Evolutionary conservation across 2,888 invertebrate species (phyloP).

Genomic region (Campoletis raptor): DNA sequence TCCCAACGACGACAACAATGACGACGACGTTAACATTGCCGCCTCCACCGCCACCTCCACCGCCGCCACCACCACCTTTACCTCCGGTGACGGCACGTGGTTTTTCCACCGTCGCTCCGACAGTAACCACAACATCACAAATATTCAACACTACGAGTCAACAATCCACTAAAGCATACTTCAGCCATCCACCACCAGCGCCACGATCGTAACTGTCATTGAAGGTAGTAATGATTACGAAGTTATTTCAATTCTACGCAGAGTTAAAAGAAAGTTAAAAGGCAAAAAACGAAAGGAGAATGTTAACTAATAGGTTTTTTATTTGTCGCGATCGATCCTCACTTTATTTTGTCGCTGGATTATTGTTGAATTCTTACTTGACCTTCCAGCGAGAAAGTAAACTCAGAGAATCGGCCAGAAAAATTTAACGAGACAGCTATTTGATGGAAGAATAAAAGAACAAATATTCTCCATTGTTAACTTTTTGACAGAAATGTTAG

Average conservation of each 20-base stretch:
- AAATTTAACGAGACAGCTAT: neutral
- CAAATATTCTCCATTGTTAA: neutral
- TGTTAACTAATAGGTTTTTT: neutral
- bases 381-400: conserved; percentile 1
- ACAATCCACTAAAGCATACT: conserved; percentile 76
- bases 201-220: conserved; percentile 80
- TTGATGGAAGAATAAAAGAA: neutral
- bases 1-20: conserved; percentile 72
- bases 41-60: conserved; percentile 65
- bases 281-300: conserved; percentile 16
- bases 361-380: neutral
- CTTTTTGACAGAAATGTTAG: conserved; percentile 6
- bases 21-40: conserved; percentile 70
- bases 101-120: conserved; percentile 71
- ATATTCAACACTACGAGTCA: conserved; percentile 69
- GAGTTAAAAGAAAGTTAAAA: neutral
- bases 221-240: conserved; percentile 74
- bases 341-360: neutral
- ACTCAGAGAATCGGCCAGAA: neutral
- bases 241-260: conserved; percentile 64
- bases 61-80: conserved; percentile 63
- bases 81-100: conserved; percentile 65
- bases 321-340: neutral
- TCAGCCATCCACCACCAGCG: conserved; percentile 78
- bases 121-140: conserved; percentile 63